Evolutionary conservation across 1,140 invertebrate genomes (phyloP).

Genomic region (Epicauta chinensis): DNA sequence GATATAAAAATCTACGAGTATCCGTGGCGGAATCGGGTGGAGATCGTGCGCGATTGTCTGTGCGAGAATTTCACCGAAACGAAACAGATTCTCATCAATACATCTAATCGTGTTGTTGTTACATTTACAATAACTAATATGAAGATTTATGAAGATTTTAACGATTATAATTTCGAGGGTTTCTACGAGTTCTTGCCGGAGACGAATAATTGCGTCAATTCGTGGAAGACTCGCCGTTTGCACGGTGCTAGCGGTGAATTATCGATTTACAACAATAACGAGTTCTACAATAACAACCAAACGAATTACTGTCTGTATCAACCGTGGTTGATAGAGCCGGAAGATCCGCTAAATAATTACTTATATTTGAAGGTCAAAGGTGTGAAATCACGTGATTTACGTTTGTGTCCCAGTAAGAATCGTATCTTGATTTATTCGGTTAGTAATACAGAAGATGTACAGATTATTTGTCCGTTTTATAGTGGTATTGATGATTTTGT

Average conservation of each 20-base stretch:
- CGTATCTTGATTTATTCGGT: conserved; percentile 67
- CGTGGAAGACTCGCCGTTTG: conserved; percentile 56
- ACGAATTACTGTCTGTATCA: conserved; percentile 56
- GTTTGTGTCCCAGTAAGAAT: conserved; percentile 62
- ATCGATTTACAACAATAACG: conserved; percentile 39
- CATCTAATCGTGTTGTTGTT: conserved; percentile 61
- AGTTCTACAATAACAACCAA: conserved; percentile 23
- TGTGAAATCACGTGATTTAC: conserved; percentile 51
- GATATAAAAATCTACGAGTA: conserved; percentile 64
- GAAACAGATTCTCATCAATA: conserved; percentile 53
- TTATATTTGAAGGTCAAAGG: conserved; percentile 64
- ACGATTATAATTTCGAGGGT: conserved; percentile 74
- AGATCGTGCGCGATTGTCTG: conserved; percentile 64
- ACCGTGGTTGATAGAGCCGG: conserved; percentile 72
- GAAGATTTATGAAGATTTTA: conserved; percentile 76
- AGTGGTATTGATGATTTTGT: conserved; percentile 47
- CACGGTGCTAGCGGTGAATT: conserved; percentile 67
- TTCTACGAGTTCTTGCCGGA: conserved; percentile 63
- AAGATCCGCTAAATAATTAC: conserved; percentile 61
- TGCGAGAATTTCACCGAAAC: conserved; percentile 63
- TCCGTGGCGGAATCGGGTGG: conserved; percentile 60
- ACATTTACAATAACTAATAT: conserved; percentile 69
- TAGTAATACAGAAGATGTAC: conserved; percentile 49
- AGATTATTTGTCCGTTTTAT: conserved; percentile 58
- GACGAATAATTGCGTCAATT: conserved; percentile 52